Percentiles rank a stretch among this genome's conserved stretches.
phyloP scores from a whole-genome alignment of 92 coral and sea anemone genomes.

The Epizoanthus rinbou region DNA sequence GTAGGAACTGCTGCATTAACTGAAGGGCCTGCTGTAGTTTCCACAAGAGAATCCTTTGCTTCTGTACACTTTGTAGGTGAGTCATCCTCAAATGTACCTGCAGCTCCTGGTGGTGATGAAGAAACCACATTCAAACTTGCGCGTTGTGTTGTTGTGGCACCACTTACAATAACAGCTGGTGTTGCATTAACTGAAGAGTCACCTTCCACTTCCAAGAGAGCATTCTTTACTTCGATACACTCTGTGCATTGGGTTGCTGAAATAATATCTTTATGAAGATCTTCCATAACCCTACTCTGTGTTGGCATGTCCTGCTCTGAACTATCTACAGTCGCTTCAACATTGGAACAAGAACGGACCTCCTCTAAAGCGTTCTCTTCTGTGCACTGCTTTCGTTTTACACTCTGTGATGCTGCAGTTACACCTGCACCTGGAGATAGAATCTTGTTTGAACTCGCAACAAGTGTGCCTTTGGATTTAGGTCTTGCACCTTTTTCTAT shows the following conservation, averaged over 20 bases:
- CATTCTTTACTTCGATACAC: background rate
- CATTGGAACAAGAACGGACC: background rate
- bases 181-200: no score
- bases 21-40: background rate
- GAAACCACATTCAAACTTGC: background rate
- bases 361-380: no score
- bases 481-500: conserved; percentile 11
- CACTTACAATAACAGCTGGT: background rate
- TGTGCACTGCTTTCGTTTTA: background rate
- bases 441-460: background rate
- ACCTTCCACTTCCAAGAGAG: no score
- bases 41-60: background rate
- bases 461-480: background rate
- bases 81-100: background rate
- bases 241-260: conserved; percentile 10
- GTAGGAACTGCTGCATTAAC: background rate
- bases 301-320: background rate
- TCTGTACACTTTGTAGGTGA: background rate
- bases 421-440: background rate
- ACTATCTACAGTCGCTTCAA: background rate
- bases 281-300: background rate
- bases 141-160: background rate
- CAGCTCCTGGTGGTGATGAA: background rate
- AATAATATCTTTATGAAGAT: background rate
- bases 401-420: background rate